phyloP scores from a whole-genome alignment of 2,888 invertebrate genomes.

The Drosophila mettleri region DNA sequence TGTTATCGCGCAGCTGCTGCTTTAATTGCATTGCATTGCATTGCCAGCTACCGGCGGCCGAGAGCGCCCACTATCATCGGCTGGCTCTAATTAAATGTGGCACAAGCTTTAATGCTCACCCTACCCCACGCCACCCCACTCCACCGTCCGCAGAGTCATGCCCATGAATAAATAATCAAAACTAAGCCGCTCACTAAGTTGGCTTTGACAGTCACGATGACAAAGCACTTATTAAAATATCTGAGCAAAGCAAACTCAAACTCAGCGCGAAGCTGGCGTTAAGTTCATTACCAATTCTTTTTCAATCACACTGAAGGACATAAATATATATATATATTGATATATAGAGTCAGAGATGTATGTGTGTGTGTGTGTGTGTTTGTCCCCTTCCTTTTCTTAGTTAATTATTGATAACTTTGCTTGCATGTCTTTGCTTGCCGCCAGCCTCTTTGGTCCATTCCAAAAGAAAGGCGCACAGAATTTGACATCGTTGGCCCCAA shows the following conservation, averaged over 20 bases:
- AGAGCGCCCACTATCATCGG: background rate
- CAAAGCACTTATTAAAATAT: conserved; percentile 5
- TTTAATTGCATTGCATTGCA: conserved; percentile 29
- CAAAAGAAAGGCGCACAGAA: no score
- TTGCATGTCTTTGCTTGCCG: no score
- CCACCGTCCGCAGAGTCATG: background rate
- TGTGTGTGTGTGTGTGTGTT: no score
- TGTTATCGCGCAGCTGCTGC: conserved; percentile 10
- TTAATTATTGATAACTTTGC: no score
- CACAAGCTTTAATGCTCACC: background rate
- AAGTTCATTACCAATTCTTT: conserved; percentile 61
- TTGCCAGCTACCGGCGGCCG: background rate
- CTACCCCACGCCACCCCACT: background rate
- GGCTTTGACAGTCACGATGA: conserved; percentile 34
- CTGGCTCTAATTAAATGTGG: conserved; percentile 20
- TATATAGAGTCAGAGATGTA: background rate
- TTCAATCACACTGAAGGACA: conserved; percentile 34
- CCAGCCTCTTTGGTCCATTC: no score
- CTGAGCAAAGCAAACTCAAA: background rate
- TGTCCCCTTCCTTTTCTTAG: no score
- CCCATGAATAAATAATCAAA: conserved; percentile 37
- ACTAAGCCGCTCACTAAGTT: conserved; percentile 25
- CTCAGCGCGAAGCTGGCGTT: conserved; percentile 21
- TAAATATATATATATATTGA: background rate
- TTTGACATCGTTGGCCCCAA: no score